phyloP scores from a whole-genome alignment of 1,140 invertebrate genomes.

The Tetranychus cinnabarinus region DNA sequence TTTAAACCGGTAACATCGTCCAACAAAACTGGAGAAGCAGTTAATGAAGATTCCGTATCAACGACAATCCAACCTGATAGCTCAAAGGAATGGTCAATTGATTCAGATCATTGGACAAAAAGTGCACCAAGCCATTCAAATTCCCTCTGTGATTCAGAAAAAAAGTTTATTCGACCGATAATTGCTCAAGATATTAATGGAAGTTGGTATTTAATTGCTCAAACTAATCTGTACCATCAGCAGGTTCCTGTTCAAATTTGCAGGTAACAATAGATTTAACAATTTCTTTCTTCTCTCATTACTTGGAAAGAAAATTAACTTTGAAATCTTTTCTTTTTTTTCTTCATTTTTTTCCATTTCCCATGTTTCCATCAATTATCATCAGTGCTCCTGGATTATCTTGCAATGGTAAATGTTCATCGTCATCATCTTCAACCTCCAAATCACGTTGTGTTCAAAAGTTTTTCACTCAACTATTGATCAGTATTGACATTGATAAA shows the following conservation, averaged over 20 bases:
- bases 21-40: neutral
- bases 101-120: neutral
- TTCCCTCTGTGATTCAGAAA: conserved; percentile 13
- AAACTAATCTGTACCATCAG: conserved; percentile 11
- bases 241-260: conserved; percentile 16
- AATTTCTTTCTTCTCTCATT: neutral
- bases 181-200: conserved; percentile 12
- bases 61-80: neutral
- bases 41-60: neutral
- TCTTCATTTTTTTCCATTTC: neutral
- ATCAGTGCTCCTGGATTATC: conserved; percentile 11
- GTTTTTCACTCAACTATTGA: conserved; percentile 14
- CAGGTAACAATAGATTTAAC: conserved; percentile 3
- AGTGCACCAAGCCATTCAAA: conserved; percentile 7
- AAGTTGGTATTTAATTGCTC: conserved; percentile 14
- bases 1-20: neutral
- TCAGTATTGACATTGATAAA: conserved; percentile 13
- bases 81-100: neutral
- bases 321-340: neutral
- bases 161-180: conserved; percentile 11
- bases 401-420: conserved; percentile 8
- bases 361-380: neutral
- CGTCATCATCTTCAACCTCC: conserved; percentile 10
- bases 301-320: neutral
- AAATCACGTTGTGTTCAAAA: conserved; percentile 15